Evolutionary conservation across 53 echinoderm and acorn worm genomes (phyloP).

Genomic region (Hippasteria phrygiana): DNA sequence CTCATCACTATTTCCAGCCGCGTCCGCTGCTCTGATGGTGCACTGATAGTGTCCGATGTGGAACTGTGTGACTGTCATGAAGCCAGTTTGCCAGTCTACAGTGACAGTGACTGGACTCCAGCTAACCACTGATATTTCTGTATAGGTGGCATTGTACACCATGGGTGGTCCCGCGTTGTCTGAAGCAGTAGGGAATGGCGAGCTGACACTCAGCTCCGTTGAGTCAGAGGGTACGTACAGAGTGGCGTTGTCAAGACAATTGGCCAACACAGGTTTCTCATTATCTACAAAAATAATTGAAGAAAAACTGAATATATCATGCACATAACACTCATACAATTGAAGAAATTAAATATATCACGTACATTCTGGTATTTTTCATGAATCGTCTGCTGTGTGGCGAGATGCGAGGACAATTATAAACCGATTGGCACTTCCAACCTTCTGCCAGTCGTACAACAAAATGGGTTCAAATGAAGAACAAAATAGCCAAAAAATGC

Average conservation of each 20-base stretch:
- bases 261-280: slow-evolving; percentile 34
- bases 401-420: too few species aligned
- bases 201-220: slow-evolving; percentile 37
- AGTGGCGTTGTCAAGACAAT: slow-evolving; percentile 45
- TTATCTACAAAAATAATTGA: slow-evolving; percentile 41
- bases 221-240: slow-evolving; percentile 34
- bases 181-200: slow-evolving; percentile 39
- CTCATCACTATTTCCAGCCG: slow-evolving; percentile 23
- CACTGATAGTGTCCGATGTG: not conserved
- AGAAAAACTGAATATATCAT: too few species aligned
- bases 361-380: too few species aligned
- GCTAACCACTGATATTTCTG: not conserved
- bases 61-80: not conserved
- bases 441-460: not conserved
- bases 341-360: too few species aligned
- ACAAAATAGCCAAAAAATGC: not conserved
- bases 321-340: too few species aligned
- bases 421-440: too few species aligned
- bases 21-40: slow-evolving; percentile 11
- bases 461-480: not conserved
- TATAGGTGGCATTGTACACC: slow-evolving; percentile 10
- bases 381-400: too few species aligned
- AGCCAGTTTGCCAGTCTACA: not conserved
- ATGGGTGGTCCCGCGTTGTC: slow-evolving; percentile 61
- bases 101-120: not conserved